A percentile compares a stretch with the other conserved stretches of the same genome.
phyloP scores from a whole-genome alignment of 2,113 vertebrate genomes.

The Elanus axillaris region DNA sequence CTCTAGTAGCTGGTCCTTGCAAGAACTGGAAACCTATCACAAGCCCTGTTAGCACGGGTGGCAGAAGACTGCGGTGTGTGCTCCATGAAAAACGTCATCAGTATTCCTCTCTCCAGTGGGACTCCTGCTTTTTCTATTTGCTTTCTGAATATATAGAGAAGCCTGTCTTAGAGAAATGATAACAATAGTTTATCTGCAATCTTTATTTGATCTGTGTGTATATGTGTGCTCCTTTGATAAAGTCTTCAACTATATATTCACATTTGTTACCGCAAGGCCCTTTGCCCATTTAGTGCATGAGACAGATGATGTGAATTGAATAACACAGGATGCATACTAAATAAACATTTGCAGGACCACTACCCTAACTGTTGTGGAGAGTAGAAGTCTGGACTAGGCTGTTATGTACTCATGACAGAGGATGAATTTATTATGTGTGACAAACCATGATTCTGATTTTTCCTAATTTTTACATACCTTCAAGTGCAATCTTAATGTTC shows the following conservation, averaged over 20 bases:
- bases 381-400: not conserved
- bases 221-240: not conserved
- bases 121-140: not conserved
- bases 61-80: not conserved
- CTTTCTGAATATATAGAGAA: not conserved
- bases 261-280: not conserved
- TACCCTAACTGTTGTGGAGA: not conserved
- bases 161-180: not conserved
- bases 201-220: not conserved
- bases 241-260: not conserved
- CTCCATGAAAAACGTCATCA: not conserved
- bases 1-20: not conserved
- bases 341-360: not conserved
- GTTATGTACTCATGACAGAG: not conserved
- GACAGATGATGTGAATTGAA: not conserved
- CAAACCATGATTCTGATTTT: not conserved
- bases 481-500: not conserved
- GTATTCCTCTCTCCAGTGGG: not conserved
- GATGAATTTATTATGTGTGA: not conserved
- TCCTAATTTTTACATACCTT: not conserved
- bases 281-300: not conserved
- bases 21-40: not conserved
- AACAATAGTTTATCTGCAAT: not conserved
- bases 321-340: fast-evolving
- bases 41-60: not conserved